Evolutionary conservation across 1,140 invertebrate genomes (phyloP).

Genomic region (Rhopalosiphum maidis): DNA sequence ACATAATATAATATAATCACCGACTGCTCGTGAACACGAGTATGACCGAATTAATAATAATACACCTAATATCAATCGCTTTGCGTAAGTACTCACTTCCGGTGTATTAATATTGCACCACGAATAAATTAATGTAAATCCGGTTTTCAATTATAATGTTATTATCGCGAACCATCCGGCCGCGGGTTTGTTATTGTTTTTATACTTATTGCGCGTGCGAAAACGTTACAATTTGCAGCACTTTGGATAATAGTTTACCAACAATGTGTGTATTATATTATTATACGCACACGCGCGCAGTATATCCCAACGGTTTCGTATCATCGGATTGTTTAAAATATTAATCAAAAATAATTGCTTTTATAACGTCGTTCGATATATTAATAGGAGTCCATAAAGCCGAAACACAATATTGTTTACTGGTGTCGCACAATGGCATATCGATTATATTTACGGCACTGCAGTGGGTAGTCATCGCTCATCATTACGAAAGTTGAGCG

Average conservation of each 20-base stretch:
- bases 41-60: not conserved
- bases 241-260: too few relatives aligned
- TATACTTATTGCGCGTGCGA: too few relatives aligned
- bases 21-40: not conserved
- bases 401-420: not conserved
- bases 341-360: constrained; percentile 2
- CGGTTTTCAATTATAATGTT: not conserved
- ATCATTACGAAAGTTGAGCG: not conserved
- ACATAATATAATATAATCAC: not conserved
- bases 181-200: too few relatives aligned
- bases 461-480: not conserved
- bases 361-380: not conserved
- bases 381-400: not conserved
- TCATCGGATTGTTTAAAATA: not conserved
- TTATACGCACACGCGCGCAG: not conserved
- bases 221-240: too few relatives aligned
- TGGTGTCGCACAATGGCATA: not conserved
- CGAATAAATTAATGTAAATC: not conserved
- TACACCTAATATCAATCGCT: not conserved
- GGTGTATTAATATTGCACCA: not conserved
- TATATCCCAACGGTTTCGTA: not conserved
- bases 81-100: constrained; percentile 38
- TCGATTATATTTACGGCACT: not conserved
- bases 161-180: not conserved
- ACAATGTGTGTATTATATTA: too few relatives aligned